These are phyloP conservation scores for Montipora foliosa DNA, from an alignment of 64 coral and sea anemone species.

Conservation along the genomic window DNA sequence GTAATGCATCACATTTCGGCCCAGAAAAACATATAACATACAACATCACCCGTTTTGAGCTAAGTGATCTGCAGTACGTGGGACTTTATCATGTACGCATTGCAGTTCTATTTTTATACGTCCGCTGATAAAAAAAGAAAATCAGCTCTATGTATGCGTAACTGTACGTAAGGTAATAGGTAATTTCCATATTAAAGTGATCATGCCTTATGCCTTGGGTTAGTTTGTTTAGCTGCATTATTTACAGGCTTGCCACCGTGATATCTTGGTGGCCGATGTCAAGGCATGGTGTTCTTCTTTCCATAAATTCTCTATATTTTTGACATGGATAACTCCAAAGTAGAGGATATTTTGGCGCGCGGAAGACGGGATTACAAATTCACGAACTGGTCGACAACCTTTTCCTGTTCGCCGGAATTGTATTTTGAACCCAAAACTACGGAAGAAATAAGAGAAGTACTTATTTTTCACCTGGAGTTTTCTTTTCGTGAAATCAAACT, in stretches of 20 bases:
- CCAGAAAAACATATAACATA: too few species aligned
- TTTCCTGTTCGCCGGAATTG: conserved; percentile 81
- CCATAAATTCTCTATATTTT: not conserved
- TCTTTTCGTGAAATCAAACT: not conserved
- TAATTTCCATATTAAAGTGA: too few species aligned
- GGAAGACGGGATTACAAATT: conserved; percentile 70
- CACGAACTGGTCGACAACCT: conserved; percentile 89
- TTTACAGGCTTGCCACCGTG: too few species aligned
- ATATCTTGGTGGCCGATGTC: not conserved
- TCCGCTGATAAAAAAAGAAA: not conserved
- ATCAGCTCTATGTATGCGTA: too few species aligned
- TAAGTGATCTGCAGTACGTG: not conserved
- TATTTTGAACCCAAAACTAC: conserved; percentile 85
- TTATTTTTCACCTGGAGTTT: not conserved
- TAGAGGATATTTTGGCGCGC: conserved; percentile 33
- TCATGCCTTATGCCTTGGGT: too few species aligned
- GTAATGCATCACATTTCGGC: too few species aligned
- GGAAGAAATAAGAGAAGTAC: conserved; percentile 92
- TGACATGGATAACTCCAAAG: not conserved
- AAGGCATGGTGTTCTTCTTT: not conserved
- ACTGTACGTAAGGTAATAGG: too few species aligned
- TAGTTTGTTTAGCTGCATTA: too few species aligned
- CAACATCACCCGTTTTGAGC: too few species aligned
- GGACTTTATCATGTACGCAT: not conserved
- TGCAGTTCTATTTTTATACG: not conserved